Base-by-base conservation (phyloP, 2,113 vertebrate genomes). In the Anolis sagrei region DNA sequence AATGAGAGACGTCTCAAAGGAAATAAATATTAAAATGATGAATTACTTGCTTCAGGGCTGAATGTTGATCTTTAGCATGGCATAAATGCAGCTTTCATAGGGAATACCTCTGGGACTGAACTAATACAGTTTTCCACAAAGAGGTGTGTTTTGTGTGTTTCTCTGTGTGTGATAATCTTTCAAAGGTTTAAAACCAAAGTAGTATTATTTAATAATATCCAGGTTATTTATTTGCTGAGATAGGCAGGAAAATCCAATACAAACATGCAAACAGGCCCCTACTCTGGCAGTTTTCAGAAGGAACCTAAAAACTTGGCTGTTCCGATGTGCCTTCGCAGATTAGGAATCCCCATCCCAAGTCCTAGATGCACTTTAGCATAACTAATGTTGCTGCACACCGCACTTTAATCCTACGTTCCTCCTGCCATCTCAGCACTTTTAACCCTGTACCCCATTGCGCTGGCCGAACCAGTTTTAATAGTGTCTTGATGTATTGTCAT, bases 11-110 rank as follows among this genome's bases (percentile, higher is more conserved):
- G 82, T 70, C 62, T 74, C 81, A 70, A 27, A 87, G 89, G 86
- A 76, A 88, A 92, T 74, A 89, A 77, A 54, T 73, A 88, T 94
- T 92, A 87, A 86, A 85, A 10, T 86, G 89, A 92, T 90, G 85
- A 91, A 93, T 91, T 76, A 88, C 89, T 86, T 61, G 44, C 87
- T 94, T 86, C 84, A 87, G 68, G 89, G 87, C 14, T 91, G 87
- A 92, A 90, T 89, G 89, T 79, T 92, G 90, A 93, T 91, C 89
- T 91, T 89, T 84, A 70, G 58, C 90, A 73, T 86, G 76, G 51
- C 87, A 92, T 84, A 92, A 94, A 91, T 32, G 90, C 72, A 81
- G 72, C 18, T 27, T 49, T 92, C 89, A 76, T n/a, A 0, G 1
- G 89, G 79, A 80, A 92, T 7, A 84, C 54, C 90, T 91, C 64